These are phyloP conservation scores for Pogonomyrmex californicus DNA, from an alignment of 1,140 invertebrate species.

Conservation along the genomic window DNA sequence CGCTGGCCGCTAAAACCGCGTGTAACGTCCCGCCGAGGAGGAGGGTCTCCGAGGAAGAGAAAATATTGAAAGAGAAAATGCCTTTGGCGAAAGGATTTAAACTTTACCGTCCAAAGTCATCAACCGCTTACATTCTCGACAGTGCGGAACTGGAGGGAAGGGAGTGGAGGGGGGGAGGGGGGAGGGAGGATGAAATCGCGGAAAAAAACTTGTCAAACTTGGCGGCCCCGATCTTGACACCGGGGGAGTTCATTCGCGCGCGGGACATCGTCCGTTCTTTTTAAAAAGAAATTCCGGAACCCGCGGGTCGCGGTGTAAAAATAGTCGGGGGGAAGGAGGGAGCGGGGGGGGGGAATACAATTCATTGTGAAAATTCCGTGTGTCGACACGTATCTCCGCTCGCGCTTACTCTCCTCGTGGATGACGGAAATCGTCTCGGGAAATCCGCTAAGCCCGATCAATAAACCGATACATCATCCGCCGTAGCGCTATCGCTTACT, in stretches of 20 bases:
- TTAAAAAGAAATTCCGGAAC: no score
- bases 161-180: background rate
- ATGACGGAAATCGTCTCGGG: background rate
- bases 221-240: slow-evolving; percentile 46
- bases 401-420: background rate
- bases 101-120: slow-evolving; percentile 3
- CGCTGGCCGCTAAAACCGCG: no score
- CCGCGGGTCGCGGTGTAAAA: background rate
- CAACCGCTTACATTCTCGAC: slow-evolving; percentile 15
- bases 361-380: background rate
- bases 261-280: background rate
- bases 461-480: slow-evolving; percentile 28
- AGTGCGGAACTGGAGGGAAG: background rate
- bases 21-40: background rate
- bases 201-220: slow-evolving; percentile 65
- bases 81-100: slow-evolving; percentile 26
- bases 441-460: slow-evolving; percentile 18
- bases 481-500: background rate
- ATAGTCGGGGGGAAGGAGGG: background rate
- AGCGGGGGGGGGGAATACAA: background rate
- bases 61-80: slow-evolving; percentile 31
- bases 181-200: slow-evolving; percentile 10
- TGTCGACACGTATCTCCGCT: background rate
- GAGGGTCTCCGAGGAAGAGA: background rate
- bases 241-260: background rate